Evolutionary conservation across 2,888 invertebrate genomes (phyloP).

Genomic region (Drosophila peninsularis): DNA sequence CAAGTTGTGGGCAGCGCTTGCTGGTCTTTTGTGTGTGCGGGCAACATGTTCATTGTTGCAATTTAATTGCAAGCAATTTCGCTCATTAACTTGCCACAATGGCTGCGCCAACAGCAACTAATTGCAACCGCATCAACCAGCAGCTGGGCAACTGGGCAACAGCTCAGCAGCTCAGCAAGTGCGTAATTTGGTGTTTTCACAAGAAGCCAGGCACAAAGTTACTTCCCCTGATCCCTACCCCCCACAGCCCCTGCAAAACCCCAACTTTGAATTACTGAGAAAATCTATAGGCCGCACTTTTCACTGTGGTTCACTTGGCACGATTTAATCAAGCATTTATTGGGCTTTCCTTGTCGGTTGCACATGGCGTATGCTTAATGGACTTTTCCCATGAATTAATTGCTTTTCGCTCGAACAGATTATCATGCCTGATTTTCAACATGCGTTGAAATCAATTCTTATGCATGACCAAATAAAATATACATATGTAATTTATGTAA

Average conservation of each 20-base stretch:
- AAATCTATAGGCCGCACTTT: slow-evolving; percentile 10
- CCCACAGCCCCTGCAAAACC: too few species aligned
- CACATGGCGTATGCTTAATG: slow-evolving; percentile 50
- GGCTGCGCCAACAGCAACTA: slow-evolving; percentile 24
- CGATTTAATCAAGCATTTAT: slow-evolving; percentile 39
- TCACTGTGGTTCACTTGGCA: neutral
- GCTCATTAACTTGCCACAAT: slow-evolving; percentile 62
- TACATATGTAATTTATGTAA: neutral
- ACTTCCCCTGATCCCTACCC: neutral
- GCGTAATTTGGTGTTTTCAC: slow-evolving; percentile 26
- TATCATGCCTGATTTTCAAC: slow-evolving; percentile 17
- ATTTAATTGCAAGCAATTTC: slow-evolving; percentile 64
- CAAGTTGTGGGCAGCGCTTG: slow-evolving; percentile 5
- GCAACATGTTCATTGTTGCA: slow-evolving; percentile 51
- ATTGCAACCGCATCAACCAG: slow-evolving; percentile 30
- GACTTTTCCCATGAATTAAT: slow-evolving; percentile 23
- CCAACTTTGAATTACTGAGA: slow-evolving; percentile 1
- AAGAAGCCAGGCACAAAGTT: neutral
- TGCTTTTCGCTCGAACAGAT: slow-evolving; percentile 40
- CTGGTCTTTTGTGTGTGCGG: slow-evolving; percentile 12
- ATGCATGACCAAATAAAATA: slow-evolving; percentile 16
- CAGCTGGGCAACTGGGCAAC: slow-evolving; percentile 1
- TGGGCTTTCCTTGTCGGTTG: slow-evolving; percentile 26
- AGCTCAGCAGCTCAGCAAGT: slow-evolving; percentile 10
- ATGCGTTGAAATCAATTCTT: slow-evolving; percentile 29